Evolutionary conservation across 1,140 invertebrate species (phyloP).

Genomic region (Lepidotrigona ventralis): DNA sequence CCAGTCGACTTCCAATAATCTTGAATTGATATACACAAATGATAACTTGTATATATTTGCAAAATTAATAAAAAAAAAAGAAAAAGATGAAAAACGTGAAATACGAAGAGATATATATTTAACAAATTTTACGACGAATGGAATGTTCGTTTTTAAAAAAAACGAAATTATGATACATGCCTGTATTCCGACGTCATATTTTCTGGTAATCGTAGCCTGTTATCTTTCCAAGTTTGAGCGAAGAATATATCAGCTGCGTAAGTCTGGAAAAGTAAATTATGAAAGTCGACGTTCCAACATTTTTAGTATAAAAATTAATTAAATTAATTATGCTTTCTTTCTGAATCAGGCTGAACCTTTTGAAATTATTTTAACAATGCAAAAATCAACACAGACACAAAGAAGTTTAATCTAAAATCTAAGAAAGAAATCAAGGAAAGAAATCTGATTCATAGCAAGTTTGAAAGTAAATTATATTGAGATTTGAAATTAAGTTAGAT

Average conservation of each 20-base stretch:
- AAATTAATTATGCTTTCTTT: background rate
- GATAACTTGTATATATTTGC: background rate
- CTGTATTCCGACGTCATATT: conserved; percentile 95
- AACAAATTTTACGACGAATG: background rate
- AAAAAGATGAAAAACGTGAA: background rate
- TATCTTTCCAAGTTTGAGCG: conserved; percentile 95
- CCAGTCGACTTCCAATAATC: conserved; percentile 92
- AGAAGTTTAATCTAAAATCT: background rate
- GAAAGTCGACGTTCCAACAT: background rate
- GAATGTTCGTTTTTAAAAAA: too few species aligned
- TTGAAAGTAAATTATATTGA: too few species aligned
- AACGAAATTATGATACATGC: conserved; percentile 68
- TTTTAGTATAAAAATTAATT: background rate
- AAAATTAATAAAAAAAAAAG: background rate
- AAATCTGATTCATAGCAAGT: too few species aligned
- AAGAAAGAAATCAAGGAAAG: too few species aligned
- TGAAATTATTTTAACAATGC: background rate
- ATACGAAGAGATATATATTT: too few species aligned
- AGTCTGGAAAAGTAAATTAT: conserved; percentile 82
- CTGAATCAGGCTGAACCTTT: background rate
- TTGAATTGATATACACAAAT: conserved; percentile 63
- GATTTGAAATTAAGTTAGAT: too few species aligned
- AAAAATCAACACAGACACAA: background rate
- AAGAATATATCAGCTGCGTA: conserved; percentile 96
- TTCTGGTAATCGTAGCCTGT: conserved; percentile 90